Evolutionary conservation across 2,797 vertebrate genomes (phyloP).

Genomic region (Poeciliopsis turneri): DNA sequence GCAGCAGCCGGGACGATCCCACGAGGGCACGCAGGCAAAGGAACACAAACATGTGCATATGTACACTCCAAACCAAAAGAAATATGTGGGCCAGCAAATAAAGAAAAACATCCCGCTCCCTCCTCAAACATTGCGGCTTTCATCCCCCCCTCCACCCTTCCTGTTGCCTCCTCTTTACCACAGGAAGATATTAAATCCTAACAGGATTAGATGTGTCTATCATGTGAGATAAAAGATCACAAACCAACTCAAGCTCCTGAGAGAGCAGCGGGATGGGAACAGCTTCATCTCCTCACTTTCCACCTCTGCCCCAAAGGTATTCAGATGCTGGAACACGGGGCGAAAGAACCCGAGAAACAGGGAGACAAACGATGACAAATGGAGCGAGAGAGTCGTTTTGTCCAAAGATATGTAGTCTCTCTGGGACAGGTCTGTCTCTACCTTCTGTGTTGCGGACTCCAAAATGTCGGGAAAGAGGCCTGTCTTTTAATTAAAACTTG

Average conservation of each 20-base stretch:
- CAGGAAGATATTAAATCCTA: conserved; percentile 70
- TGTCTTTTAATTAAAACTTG: conserved; percentile 62
- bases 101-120: conserved; percentile 40
- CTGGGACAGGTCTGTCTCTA: conserved; percentile 50
- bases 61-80: conserved; percentile 48
- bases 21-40: conserved; percentile 57
- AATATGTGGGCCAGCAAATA: conserved; percentile 55
- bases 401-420: conserved; percentile 70
- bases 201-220: conserved; percentile 80
- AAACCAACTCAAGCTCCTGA: conserved; percentile 60
- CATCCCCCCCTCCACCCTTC: conserved; percentile 57
- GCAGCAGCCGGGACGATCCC: conserved; percentile 72
- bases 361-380: conserved; percentile 63
- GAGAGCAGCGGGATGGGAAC: conserved; percentile 58
- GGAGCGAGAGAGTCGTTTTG: conserved; percentile 65
- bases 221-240: conserved; percentile 79
- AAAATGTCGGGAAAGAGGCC: conserved; percentile 41
- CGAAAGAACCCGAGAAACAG: conserved; percentile 44
- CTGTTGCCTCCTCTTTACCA: conserved; percentile 58
- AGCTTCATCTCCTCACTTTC: conserved; percentile 40
- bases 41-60: conserved; percentile 54
- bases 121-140: conserved; percentile 48
- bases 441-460: conserved; percentile 42
- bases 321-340: conserved; percentile 65
- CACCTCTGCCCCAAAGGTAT: conserved; percentile 68